phyloP scores from a whole-genome alignment of 1,140 invertebrate species.

The Druon quercuslanigerum region DNA sequence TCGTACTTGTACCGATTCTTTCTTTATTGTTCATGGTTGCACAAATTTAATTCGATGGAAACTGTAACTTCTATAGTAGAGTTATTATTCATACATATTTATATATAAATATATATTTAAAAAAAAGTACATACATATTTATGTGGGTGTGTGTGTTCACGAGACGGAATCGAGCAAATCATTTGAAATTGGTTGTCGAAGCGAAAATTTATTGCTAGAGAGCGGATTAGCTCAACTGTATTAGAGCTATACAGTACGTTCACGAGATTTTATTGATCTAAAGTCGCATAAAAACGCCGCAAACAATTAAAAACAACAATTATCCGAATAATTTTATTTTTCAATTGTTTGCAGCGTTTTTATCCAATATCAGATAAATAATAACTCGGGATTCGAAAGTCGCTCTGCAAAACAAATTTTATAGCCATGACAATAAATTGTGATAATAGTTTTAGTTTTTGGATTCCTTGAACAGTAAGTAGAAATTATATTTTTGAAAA shows the following conservation, averaged over 20 bases:
- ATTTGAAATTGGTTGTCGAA: background rate
- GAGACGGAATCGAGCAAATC: background rate
- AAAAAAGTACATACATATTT: constrained; percentile 34
- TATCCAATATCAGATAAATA: too few species aligned
- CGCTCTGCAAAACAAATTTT: background rate
- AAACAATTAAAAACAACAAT: too few species aligned
- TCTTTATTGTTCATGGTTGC: constrained; percentile 61
- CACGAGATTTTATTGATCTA: too few species aligned
- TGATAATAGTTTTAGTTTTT: background rate
- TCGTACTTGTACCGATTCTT: constrained; percentile 53
- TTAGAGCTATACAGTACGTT: too few species aligned
- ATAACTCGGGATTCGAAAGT: too few species aligned
- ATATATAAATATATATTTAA: constrained; percentile 42
- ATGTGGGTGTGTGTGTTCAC: background rate
- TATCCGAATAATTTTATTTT: too few species aligned
- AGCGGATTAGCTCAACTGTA: too few species aligned
- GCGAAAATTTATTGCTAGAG: background rate
- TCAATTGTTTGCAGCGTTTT: too few species aligned
- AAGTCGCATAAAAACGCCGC: too few species aligned
- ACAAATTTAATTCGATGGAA: constrained; percentile 63
- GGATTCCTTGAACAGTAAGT: too few species aligned
- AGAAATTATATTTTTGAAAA: background rate
- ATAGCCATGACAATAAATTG: background rate
- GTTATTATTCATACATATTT: constrained; percentile 32
- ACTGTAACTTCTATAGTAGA: constrained; percentile 46